These are phyloP conservation scores for Chloebia gouldiae DNA, from an alignment of 2,113 vertebrate species.

Conservation along the genomic window DNA sequence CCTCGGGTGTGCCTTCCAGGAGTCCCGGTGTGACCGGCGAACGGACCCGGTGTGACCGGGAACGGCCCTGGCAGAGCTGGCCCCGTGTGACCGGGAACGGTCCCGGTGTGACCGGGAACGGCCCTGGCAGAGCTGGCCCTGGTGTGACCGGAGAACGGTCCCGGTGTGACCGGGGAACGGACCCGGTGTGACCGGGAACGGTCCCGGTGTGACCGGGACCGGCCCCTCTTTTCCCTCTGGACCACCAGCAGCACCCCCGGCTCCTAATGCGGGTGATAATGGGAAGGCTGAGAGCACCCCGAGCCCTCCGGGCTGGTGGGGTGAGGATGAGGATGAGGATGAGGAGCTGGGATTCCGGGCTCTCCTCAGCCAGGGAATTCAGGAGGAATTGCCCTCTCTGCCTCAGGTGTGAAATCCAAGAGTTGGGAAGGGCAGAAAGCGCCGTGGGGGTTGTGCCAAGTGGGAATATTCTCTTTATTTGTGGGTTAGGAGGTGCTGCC, in stretches of 20 bases:
- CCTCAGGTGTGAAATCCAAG: background rate
- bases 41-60: no score
- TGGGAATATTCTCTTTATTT: fast-evolving
- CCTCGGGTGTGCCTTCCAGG: background rate
- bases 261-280: fast-evolving
- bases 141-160: no score
- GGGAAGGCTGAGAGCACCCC: background rate
- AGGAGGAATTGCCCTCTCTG: fast-evolving
- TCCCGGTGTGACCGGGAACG: fast-evolving
- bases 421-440: background rate
- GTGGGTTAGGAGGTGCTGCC: background rate
- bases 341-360: background rate
- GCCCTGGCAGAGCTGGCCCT: background rate
- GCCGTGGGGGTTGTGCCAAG: background rate
- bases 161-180: fast-evolving
- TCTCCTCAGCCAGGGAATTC: fast-evolving
- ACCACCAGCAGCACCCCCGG: fast-evolving
- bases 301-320: background rate
- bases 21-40: background rate
- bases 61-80: background rate
- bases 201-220: background rate
- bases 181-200: fast-evolving
- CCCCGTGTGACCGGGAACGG: no score
- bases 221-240: fast-evolving
- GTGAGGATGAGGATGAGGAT: no score